Conservation (phyloP, 92 coral and sea anemone genomes). For the Nematostella vectensis region DNA sequence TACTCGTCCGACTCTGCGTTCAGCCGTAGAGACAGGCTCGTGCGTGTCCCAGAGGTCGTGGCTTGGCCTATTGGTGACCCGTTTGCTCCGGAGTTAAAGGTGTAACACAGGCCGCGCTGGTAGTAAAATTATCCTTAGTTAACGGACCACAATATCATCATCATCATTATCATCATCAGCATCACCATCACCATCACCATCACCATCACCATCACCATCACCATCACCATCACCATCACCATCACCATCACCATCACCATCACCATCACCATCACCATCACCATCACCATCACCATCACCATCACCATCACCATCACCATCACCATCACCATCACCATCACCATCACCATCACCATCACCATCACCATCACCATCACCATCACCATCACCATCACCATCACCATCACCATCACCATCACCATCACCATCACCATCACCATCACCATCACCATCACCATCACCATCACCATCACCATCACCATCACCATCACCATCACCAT, state of each 20-base stretch:
- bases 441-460: no score
- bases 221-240: background rate
- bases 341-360: background rate
- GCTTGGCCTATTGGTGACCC: background rate
- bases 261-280: background rate
- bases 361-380: background rate
- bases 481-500: no score
- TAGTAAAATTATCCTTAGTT: no score
- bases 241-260: background rate
- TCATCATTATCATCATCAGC: no score
- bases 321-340: background rate
- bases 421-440: no score
- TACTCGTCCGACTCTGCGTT: no score
- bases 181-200: no score
- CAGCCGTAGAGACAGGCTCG: background rate
- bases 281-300: background rate
- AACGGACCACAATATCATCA: no score
- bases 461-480: no score
- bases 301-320: background rate
- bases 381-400: background rate
- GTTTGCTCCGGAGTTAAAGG: background rate
- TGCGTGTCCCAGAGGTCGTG: background rate
- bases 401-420: background rate
- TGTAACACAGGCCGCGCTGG: conserved; percentile 1
- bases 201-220: no score